phyloP scores from a whole-genome alignment of 23 tunicate genomes.

The Trididemnum clinides region DNA sequence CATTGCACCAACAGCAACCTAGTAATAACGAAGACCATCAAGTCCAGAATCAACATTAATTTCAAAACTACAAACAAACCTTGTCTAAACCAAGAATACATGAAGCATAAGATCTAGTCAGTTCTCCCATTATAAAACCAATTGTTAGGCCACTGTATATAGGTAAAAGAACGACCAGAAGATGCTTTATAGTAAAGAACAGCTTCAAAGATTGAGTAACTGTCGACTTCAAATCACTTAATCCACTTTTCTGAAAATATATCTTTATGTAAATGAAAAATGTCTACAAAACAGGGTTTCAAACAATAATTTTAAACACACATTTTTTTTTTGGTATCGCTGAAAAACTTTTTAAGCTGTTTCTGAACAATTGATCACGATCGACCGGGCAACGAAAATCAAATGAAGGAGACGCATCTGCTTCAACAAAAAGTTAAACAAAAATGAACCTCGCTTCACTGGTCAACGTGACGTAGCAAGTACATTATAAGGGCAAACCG shows the following conservation, averaged over 20 bases:
- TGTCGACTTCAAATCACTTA: neutral
- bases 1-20: slow-evolving; percentile 42
- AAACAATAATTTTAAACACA: neutral
- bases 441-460: too few relatives aligned
- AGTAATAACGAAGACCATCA: neutral
- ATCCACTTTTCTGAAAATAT: neutral
- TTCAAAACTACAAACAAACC: too few relatives aligned
- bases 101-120: slow-evolving; percentile 59
- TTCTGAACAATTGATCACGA: too few relatives aligned
- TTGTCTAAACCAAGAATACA: slow-evolving; percentile 60
- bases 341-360: too few relatives aligned
- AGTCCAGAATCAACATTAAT: neutral
- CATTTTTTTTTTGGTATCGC: too few relatives aligned
- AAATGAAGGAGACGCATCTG: too few relatives aligned
- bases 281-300: neutral
- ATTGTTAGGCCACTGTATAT: slow-evolving; percentile 55
- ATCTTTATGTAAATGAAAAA: too few relatives aligned
- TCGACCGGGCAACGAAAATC: too few relatives aligned
- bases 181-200: slow-evolving; percentile 27
- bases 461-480: too few relatives aligned
- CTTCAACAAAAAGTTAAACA: too few relatives aligned
- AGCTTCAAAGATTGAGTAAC: neutral
- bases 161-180: slow-evolving; percentile 43
- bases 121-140: slow-evolving; percentile 41
- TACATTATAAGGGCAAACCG: too few relatives aligned